Conservation (phyloP, 2,888 invertebrate genomes). For the Xanthia icteritia region DNA sequence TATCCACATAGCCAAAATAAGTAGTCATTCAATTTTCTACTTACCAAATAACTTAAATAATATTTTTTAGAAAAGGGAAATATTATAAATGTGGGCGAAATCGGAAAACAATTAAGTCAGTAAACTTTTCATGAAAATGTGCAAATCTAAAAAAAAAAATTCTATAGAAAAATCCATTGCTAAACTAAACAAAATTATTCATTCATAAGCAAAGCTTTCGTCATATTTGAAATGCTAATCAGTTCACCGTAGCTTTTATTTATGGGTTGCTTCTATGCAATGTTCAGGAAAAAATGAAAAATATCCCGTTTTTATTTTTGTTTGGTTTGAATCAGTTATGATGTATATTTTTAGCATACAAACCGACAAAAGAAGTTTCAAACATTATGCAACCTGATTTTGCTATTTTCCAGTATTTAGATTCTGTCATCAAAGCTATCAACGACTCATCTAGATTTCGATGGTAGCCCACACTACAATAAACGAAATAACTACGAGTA, state of each 20-base stretch:
- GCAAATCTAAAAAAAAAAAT: no score
- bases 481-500: not conserved
- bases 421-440: not conserved
- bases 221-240: constrained; percentile 41
- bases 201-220: constrained; percentile 28
- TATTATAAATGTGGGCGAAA: not conserved
- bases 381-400: not conserved
- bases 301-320: not conserved
- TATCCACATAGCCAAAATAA: no score
- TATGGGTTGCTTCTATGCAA: constrained; percentile 13
- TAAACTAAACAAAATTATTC: constrained; percentile 45
- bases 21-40: not conserved
- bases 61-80: not conserved
- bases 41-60: no score
- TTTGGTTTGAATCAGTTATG: not conserved
- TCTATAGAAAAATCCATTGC: not conserved
- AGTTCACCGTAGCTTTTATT: constrained; percentile 24
- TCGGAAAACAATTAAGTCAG: constrained; percentile 4
- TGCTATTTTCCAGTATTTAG: not conserved
- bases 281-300: not conserved
- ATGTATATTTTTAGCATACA: not conserved
- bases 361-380: not conserved
- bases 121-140: constrained; percentile 12
- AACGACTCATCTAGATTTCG: not conserved
- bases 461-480: not conserved